A percentile compares a stretch with the other conserved stretches of the same genome.
These are phyloP conservation scores for Drosophila ironensis DNA, from an alignment of 1,140 invertebrate genomes.

Conservation along the genomic window DNA sequence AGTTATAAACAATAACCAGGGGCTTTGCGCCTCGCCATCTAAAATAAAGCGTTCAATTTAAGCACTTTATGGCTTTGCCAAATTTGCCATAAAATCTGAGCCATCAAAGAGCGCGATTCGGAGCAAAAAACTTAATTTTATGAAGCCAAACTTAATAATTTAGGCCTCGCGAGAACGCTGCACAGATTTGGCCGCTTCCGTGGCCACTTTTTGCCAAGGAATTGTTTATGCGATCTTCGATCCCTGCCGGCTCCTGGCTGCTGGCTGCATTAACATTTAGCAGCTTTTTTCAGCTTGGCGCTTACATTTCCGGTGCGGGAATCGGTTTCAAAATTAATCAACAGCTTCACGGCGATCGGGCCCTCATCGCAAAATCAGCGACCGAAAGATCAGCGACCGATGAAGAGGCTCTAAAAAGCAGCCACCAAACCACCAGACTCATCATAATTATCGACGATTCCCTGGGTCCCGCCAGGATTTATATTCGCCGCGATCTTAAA, in stretches of 20 bases:
- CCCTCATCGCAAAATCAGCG: conserved; percentile 29
- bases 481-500: conserved; percentile 40
- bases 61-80: conserved; percentile 61
- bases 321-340: conserved; percentile 72
- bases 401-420: conserved; percentile 7
- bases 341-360: conserved; percentile 62
- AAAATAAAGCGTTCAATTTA: conserved; percentile 40
- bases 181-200: conserved; percentile 15
- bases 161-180: conserved; percentile 5
- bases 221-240: neutral
- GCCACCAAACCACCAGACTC: conserved; percentile 18
- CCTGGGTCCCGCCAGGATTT: conserved; percentile 42
- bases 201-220: conserved; percentile 33
- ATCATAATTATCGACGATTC: conserved; percentile 66
- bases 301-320: conserved; percentile 71
- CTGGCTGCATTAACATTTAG: conserved; percentile 68
- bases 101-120: conserved; percentile 3
- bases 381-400: conserved; percentile 46
- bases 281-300: conserved; percentile 56
- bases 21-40: conserved; percentile 35
- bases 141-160: conserved; percentile 54
- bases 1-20: conserved; percentile 54
- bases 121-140: conserved; percentile 7
- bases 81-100: conserved; percentile 41
- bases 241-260: neutral